Conservation (phyloP, 2,888 invertebrate genomes). For the Chloroclystis v-ata region DNA sequence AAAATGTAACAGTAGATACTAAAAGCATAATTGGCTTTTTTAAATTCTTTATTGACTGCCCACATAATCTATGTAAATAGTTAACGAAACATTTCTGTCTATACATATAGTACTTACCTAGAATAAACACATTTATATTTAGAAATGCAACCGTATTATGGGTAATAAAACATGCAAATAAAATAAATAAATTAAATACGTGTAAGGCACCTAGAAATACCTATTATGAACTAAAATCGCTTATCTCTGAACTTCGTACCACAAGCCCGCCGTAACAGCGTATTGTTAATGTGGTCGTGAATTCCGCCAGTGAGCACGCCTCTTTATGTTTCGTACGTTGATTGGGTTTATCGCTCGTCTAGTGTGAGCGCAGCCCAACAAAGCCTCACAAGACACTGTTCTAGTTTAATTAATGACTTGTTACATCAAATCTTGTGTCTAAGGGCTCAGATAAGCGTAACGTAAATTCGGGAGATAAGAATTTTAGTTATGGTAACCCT, state of each 20-base stretch:
- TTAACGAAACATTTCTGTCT: no score
- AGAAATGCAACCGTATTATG: no score
- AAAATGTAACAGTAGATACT: no score
- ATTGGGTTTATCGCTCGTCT: constrained; percentile 62
- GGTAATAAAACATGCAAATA: no score
- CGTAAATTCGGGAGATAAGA: background rate
- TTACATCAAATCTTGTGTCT: constrained; percentile 27
- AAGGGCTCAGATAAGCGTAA: constrained; percentile 11
- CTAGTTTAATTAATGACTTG: constrained; percentile 27
- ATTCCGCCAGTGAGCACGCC: constrained; percentile 52
- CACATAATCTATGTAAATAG: no score
- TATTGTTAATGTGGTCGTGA: constrained; percentile 59
- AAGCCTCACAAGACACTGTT: constrained; percentile 21
- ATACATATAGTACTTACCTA: no score
- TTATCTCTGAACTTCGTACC: constrained; percentile 32
- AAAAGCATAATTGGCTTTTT: no score
- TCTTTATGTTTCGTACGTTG: constrained; percentile 64
- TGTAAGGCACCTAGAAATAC: no score
- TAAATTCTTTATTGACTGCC: no score
- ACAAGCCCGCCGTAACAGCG: constrained; percentile 37
- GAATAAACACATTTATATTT: no score
- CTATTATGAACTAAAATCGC: no score
- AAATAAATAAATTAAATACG: no score
- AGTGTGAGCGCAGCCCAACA: constrained; percentile 30
- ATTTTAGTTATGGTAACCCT: background rate